These are phyloP conservation scores for Procavia capensis DNA, from an alignment of 2,113 vertebrate species.

Conservation along the genomic window DNA sequence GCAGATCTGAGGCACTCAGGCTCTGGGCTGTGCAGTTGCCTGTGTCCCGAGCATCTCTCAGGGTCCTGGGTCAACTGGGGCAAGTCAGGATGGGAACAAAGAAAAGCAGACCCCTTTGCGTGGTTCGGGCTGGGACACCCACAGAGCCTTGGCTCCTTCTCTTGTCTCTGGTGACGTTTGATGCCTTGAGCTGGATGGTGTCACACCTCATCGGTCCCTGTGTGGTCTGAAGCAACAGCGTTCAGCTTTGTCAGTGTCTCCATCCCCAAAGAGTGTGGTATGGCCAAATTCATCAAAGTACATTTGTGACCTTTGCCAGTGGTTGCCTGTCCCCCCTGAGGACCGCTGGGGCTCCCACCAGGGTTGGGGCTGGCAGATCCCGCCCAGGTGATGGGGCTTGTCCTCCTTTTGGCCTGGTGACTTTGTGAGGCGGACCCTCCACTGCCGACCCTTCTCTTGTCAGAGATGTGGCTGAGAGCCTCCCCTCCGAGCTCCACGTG, in stretches of 20 bases:
- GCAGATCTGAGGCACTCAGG: neutral
- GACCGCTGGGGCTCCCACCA: neutral
- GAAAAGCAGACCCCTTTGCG: neutral
- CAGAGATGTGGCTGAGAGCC: neutral
- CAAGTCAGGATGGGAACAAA: neutral
- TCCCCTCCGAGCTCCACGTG: too few relatives aligned
- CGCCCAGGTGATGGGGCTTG: neutral
- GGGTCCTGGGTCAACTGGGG: neutral
- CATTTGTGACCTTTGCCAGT: neutral
- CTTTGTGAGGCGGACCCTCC: neutral
- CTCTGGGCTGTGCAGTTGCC: neutral
- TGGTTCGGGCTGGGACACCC: neutral
- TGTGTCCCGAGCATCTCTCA: neutral
- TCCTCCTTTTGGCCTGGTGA: slow-evolving; percentile 33
- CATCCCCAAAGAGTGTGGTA: neutral
- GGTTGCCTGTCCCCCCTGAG: neutral
- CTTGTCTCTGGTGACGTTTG: fast-evolving
- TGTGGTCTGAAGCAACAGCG: neutral
- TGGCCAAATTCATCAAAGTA: too few relatives aligned
- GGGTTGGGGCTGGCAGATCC: neutral
- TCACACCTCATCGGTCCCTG: neutral
- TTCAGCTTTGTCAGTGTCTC: neutral
- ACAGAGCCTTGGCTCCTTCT: neutral
- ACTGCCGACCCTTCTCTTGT: neutral
- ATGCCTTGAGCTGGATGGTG: neutral